Evolutionary conservation across 2,888 invertebrate species (phyloP), one percentile per base, ranked within the genome.

Genomic region (Entomobrya proxima): DNA sequence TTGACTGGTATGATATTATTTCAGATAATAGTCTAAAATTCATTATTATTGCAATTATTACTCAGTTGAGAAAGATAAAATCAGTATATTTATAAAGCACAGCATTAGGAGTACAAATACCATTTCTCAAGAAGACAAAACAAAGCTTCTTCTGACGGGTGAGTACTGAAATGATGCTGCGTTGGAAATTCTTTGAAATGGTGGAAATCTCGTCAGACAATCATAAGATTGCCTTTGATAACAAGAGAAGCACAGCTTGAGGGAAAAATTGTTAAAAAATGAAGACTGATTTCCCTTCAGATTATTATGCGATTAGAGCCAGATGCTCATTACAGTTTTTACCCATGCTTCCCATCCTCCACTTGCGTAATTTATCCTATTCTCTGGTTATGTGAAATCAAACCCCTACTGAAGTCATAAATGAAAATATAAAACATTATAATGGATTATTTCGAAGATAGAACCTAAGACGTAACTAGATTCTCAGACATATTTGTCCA

Each of bases 211-310:
- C 79, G 69, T 69, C 79, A 69, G 52, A 69, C 50, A 69, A 79
- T 79, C 79, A 79, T 35, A 55, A 79, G 69, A 79, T 79, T 37
- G 27, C 11, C 30, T 35, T 50, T 35, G 79, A 79, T 79, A 67
- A 52, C 50, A 15, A 61, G 61, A 79, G 21, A 32, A 67, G 69
- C 67, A 35, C 67, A 79, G 67, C 52, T 69, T 79, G 67, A 50
- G 79, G 79, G 67, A 79, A 67, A 72, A 55, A 55, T 78, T 44
- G 77, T 44, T 64, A 50, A 52, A 79, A 80, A 80, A 52, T 80
- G 44, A 69, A 80, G 80, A 67, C 55, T 80, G 80, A 80, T 80
- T 80, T 80, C 80, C 72, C 72, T 72, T 69, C 37, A 80, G 80
- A 80, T 72, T 80, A 72, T 18, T 40, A 24, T 35, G 27, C 75